Conservation (phyloP, 2,888 invertebrate genomes). For the Cheiracanthium punctorium region DNA sequence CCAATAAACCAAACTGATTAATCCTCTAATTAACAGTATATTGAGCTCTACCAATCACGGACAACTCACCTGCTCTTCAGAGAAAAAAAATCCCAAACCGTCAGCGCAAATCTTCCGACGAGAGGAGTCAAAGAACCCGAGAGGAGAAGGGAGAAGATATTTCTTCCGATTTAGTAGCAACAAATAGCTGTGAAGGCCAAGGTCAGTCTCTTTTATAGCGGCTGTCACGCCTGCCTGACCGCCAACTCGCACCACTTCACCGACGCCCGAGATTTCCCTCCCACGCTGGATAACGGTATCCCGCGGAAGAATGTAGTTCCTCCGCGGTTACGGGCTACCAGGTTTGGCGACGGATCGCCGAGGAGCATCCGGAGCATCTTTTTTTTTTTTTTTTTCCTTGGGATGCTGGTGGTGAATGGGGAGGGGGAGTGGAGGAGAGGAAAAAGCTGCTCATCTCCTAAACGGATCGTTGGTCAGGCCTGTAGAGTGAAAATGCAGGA, state of each 20-base stretch:
- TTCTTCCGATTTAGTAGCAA: slow-evolving; percentile 19
- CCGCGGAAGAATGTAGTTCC: slow-evolving; percentile 14
- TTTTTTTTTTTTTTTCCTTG: too few relatives aligned
- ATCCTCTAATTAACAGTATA: not conserved
- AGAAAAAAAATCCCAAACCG: slow-evolving; percentile 6
- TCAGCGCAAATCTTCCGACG: not conserved
- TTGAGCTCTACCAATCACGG: not conserved
- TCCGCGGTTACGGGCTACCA: not conserved
- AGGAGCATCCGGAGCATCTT: too few relatives aligned
- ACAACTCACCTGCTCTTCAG: not conserved
- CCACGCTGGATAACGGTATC: slow-evolving; percentile 18
- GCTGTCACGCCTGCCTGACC: slow-evolving; percentile 54
- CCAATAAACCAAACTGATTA: too few relatives aligned
- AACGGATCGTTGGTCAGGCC: too few relatives aligned
- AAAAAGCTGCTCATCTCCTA: too few relatives aligned
- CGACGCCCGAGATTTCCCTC: slow-evolving; percentile 11
- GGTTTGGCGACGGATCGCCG: slow-evolving; percentile 41
- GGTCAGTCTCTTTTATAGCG: slow-evolving; percentile 60
- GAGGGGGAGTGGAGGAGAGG: too few relatives aligned
- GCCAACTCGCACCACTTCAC: slow-evolving; percentile 24
- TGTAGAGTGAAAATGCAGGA: too few relatives aligned
- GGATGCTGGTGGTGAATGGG: too few relatives aligned
- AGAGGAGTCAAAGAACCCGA: not conserved
- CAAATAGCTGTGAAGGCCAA: slow-evolving; percentile 56
- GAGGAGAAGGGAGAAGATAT: not conserved